Percentiles rank a stretch among this genome's conserved stretches.
Evolutionary conservation across 2,797 vertebrate genomes (phyloP).

Genomic region (Sebastes oblongus): DNA sequence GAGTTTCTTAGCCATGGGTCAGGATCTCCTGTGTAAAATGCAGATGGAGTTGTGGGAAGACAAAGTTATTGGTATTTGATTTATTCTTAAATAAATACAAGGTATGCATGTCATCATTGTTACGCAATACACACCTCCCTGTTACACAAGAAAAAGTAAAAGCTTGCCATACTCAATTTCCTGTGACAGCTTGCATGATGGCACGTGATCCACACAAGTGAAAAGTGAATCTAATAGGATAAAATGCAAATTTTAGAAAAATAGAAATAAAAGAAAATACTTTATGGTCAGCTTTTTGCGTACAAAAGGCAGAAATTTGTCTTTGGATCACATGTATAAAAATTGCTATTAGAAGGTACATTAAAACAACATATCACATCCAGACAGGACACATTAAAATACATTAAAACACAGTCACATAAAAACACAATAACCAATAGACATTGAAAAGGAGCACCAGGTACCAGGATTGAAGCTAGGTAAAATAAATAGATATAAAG

Average conservation of each 20-base stretch:
- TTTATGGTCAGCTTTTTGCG: too few relatives aligned
- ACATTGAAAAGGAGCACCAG: too few relatives aligned
- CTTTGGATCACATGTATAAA: too few relatives aligned
- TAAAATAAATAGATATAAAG: too few relatives aligned
- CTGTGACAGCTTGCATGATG: background rate
- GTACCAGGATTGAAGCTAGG: too few relatives aligned
- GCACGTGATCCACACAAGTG: background rate
- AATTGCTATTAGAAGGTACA: too few relatives aligned
- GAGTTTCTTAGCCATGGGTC: background rate
- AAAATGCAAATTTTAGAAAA: background rate
- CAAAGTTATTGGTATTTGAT: background rate
- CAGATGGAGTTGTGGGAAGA: background rate
- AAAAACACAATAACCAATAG: too few relatives aligned
- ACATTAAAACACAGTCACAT: too few relatives aligned
- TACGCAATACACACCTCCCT: background rate
- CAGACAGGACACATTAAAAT: too few relatives aligned
- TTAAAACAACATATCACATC: too few relatives aligned
- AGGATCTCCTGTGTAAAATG: background rate
- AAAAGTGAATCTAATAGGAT: background rate
- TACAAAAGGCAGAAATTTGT: too few relatives aligned
- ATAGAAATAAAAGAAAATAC: too few relatives aligned
- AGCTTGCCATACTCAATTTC: background rate
- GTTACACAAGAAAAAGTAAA: background rate
- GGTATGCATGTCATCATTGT: background rate
- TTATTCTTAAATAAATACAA: background rate